Evolutionary conservation across 2,888 invertebrate species (phyloP).

Genomic region (Lampropteryx suffumata): DNA sequence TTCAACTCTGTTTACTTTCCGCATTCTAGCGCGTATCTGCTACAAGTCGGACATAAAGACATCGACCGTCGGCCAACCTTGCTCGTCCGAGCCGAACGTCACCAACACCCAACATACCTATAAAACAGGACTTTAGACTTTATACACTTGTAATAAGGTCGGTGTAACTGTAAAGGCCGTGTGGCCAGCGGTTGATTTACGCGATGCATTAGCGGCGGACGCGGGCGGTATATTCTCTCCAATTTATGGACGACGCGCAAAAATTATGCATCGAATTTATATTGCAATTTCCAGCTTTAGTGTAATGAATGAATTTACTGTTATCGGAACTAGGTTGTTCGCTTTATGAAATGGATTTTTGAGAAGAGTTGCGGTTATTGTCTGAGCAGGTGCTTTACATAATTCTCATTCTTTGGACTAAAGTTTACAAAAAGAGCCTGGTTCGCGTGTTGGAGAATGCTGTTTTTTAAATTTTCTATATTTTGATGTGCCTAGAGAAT

Average conservation of each 20-base stretch:
- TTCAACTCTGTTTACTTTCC: slow-evolving; percentile 17
- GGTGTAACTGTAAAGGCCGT: neutral
- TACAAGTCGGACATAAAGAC: slow-evolving; percentile 24
- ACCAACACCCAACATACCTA: neutral
- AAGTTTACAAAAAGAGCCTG: too few species aligned
- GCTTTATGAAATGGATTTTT: slow-evolving; percentile 6
- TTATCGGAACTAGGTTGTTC: slow-evolving; percentile 25
- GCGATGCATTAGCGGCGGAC: slow-evolving; percentile 62
- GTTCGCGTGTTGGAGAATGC: too few species aligned
- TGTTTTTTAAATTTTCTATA: too few species aligned
- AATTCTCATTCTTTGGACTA: too few species aligned
- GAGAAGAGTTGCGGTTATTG: neutral
- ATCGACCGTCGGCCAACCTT: slow-evolving; percentile 21
- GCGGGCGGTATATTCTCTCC: slow-evolving; percentile 42
- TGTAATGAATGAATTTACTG: slow-evolving; percentile 26
- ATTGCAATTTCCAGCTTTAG: slow-evolving; percentile 34
- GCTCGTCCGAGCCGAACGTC: slow-evolving; percentile 11
- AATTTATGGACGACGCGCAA: slow-evolving; percentile 54
- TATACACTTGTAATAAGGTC: neutral
- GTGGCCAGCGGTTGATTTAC: slow-evolving; percentile 54
- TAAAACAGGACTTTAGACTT: neutral
- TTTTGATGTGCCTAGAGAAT: too few species aligned
- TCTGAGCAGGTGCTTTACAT: neutral
- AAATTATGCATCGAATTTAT: slow-evolving; percentile 58
- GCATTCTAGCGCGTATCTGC: slow-evolving; percentile 21